These are phyloP conservation scores for Halocynthia aurantium DNA, from an alignment of 23 tunicate species.

Conservation along the genomic window DNA sequence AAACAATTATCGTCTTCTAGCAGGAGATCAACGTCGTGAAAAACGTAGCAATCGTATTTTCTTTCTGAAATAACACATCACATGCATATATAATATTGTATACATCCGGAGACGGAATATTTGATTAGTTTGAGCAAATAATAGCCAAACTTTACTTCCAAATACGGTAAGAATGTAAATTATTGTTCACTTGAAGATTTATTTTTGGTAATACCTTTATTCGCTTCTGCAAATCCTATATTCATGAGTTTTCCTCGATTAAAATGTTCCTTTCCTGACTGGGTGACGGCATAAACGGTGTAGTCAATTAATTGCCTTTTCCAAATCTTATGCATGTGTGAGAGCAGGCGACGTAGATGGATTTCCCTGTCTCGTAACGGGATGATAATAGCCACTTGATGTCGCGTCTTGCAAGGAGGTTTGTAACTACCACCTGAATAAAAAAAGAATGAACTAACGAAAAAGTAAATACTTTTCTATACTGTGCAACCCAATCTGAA, in stretches of 20 bases:
- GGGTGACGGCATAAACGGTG: constrained; percentile 42
- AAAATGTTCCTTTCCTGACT: constrained; percentile 14
- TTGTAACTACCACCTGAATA: too few species aligned
- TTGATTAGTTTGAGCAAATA: too few species aligned
- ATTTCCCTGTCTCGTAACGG: constrained; percentile 26
- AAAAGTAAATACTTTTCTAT: too few species aligned
- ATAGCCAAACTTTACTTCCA: too few species aligned
- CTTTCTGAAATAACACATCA: constrained; percentile 16
- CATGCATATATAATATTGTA: too few species aligned
- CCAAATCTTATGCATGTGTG: constrained; percentile 49
- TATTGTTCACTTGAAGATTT: too few species aligned
- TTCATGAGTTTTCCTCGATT: constrained; percentile 58
- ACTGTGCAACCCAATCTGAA: too few species aligned
- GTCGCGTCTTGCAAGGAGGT: constrained; percentile 20
- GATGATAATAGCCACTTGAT: constrained; percentile 48
- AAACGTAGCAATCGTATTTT: constrained; percentile 77
- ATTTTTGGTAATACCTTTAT: neutral
- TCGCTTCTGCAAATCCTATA: constrained; percentile 48
- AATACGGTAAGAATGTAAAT: too few species aligned
- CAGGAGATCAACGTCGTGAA: constrained; percentile 93
- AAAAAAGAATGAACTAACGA: too few species aligned
- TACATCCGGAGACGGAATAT: too few species aligned
- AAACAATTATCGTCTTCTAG: constrained; percentile 47
- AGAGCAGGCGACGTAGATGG: constrained; percentile 27
- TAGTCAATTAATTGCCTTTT: constrained; percentile 58